phyloP scores from a whole-genome alignment of 2,797 vertebrate species.

The Streptopelia turtur region DNA sequence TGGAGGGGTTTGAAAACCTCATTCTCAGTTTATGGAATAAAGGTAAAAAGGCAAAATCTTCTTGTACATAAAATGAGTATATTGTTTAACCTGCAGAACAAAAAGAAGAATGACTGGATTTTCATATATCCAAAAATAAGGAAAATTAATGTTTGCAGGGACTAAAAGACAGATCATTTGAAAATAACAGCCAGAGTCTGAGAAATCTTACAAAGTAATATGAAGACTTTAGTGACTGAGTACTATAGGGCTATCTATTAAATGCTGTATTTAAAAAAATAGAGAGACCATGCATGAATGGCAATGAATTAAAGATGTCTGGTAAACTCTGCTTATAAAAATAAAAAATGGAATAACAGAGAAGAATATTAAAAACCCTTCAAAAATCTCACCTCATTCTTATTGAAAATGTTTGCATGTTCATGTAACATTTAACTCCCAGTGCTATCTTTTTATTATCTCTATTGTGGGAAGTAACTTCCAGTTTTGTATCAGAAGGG shows the following conservation, averaged over 20 bases:
- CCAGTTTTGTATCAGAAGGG: neutral
- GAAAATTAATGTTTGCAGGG: neutral
- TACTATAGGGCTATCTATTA: neutral
- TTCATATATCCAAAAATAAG: neutral
- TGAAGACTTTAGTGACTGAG: neutral
- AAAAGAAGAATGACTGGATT: neutral
- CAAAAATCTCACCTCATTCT: neutral
- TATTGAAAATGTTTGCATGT: neutral
- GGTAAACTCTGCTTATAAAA: neutral
- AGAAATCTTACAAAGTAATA: neutral
- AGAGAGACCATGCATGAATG: neutral
- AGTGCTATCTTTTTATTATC: neutral
- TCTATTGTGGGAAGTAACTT: neutral
- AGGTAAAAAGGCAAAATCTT: neutral
- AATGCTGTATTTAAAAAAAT: neutral
- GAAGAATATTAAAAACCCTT: accelerated
- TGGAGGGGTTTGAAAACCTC: neutral
- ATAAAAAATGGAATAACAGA: neutral
- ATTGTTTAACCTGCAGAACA: neutral
- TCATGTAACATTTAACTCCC: neutral
- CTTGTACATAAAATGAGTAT: neutral
- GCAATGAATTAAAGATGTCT: neutral
- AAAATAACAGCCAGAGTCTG: neutral
- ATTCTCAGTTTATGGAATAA: neutral
- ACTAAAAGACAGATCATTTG: neutral